phyloP scores from a whole-genome alignment of 2,888 invertebrate genomes.

The Fragum whitleyi region DNA sequence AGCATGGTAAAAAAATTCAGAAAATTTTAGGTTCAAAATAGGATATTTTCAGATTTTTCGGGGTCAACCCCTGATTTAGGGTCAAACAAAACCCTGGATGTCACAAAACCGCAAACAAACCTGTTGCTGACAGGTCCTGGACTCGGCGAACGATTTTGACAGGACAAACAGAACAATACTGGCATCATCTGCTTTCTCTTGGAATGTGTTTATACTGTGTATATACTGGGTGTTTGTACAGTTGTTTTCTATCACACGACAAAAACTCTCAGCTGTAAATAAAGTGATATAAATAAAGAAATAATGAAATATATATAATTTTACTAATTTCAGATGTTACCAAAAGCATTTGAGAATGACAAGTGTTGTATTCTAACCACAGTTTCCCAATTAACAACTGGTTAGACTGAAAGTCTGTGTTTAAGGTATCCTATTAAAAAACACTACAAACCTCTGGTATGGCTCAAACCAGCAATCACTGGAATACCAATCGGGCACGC shows the following conservation, averaged over 20 bases:
- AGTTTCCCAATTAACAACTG: no score
- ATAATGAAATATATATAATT: not conserved
- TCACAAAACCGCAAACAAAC: slow-evolving; percentile 70
- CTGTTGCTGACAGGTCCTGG: slow-evolving; percentile 82
- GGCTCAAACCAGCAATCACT: no score
- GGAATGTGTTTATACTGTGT: slow-evolving; percentile 71
- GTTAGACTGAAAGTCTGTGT: no score
- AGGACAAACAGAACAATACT: slow-evolving; percentile 81
- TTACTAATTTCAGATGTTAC: not conserved
- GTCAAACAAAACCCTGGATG: no score
- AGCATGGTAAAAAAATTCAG: no score
- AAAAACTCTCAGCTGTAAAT: slow-evolving; percentile 6
- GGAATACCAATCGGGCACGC: no score
- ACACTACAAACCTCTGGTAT: no score
- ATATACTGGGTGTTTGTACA: slow-evolving; percentile 6
- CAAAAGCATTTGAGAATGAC: not conserved
- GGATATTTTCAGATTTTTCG: no score
- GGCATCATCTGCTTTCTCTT: slow-evolving; percentile 83
- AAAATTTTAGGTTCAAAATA: no score
- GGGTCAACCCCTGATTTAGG: no score
- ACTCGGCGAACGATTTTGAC: slow-evolving; percentile 79
- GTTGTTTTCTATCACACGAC: slow-evolving; percentile 7
- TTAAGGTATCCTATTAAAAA: no score
- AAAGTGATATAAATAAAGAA: not conserved
- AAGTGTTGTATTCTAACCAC: not conserved